Evolutionary conservation across 2,113 vertebrate genomes (phyloP), one percentile per base, ranked within the genome.

Genomic region (Psophia crepitans): DNA sequence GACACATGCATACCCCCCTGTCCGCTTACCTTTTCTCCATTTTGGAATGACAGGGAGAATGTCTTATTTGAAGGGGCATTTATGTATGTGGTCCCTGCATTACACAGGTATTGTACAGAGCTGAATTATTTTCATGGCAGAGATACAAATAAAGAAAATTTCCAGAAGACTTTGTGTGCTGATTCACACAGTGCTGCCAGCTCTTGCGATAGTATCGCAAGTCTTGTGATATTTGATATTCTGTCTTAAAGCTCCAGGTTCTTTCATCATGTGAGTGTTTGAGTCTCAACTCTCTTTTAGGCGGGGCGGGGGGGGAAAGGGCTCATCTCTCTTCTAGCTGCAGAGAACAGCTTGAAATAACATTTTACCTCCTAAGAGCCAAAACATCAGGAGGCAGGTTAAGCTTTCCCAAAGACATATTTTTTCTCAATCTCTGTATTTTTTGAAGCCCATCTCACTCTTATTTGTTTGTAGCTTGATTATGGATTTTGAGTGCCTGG

Each of bases 301-400:
- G n/a, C n/a, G n/a, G n/a, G n/a, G n/a, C n/a, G n/a, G n/a, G n/a
- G n/a, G n/a, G n/a, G n/a, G n/a, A n/a, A n/a, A n/a, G n/a, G 32
- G 3, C 17, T 11, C 5, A 33, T 48, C 41, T 87, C 37, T 79
- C 24, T 77, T 37, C n/a, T 49, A 69, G 44, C 28, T 82, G 27
- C 66, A 65, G 57, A 96, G 54, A 90, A 83, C 58, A 90, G 53
- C 37, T 78, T 93, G 75, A 93, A 96, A 86, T 90, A 80, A 22
- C 8, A 22, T 71, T 90, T 94, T 21, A 33, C 30, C 6, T 70
- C 30, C 30, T 37, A 60, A 77, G 43, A 78, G 51, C 58, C 48
- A 83, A 92, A 93, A 37, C 24, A 77, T 70, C 37, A 92, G 61
- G 23, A 93, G 35, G 30, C 54, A 63, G 43, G 51, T 78, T 53